These are phyloP conservation scores for Gorsachius magnificus DNA, from an alignment of 2,797 vertebrate genomes.

Conservation along the genomic window DNA sequence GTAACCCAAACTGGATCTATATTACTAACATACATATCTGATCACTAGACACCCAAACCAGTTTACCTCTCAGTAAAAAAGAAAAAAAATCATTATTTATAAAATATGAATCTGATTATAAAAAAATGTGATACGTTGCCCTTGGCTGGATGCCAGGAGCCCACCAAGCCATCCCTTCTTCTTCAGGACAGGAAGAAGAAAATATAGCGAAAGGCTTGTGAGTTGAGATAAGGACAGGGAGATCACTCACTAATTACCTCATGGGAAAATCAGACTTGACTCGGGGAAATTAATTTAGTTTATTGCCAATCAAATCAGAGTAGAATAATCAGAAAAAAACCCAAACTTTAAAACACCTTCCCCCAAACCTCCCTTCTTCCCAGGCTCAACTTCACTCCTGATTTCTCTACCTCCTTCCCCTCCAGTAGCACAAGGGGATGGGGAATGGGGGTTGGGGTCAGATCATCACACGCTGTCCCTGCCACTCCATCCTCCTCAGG, in stretches of 20 bases:
- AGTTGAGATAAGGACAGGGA: background rate
- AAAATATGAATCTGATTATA: background rate
- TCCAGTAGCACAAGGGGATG: accelerated
- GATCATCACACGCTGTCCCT: background rate
- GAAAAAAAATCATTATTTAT: background rate
- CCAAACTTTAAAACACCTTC: background rate
- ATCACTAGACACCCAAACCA: background rate
- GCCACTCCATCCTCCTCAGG: background rate
- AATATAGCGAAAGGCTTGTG: accelerated
- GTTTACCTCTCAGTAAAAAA: background rate
- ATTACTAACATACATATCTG: background rate
- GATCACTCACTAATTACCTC: background rate
- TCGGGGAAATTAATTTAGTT: background rate
- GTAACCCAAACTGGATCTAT: background rate
- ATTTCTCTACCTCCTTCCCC: background rate
- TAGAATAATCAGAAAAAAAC: background rate
- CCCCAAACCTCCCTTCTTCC: background rate
- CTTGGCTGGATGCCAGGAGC: background rate
- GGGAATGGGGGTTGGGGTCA: background rate
- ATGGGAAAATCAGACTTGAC: background rate
- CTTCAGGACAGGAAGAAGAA: background rate
- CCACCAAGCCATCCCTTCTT: accelerated
- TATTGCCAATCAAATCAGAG: background rate
- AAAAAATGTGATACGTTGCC: background rate
- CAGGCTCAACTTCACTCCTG: accelerated